phyloP scores from a whole-genome alignment of 2,113 vertebrate species.

The Sphyrna mokarran region DNA sequence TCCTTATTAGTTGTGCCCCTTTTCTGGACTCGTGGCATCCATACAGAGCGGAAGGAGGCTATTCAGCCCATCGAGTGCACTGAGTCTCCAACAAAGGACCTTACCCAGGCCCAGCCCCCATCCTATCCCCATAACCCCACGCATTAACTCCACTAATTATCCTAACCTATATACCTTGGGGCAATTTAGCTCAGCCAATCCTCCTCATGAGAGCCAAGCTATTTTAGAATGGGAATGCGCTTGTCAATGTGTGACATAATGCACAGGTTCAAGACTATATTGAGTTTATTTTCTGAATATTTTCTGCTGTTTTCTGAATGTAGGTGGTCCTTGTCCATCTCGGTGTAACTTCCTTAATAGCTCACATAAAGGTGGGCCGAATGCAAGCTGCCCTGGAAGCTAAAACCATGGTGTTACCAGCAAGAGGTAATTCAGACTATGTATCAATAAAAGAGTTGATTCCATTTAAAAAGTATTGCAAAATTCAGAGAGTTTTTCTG shows the following conservation, averaged over 20 bases:
- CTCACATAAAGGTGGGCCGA: conserved; percentile 66
- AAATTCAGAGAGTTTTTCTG: neutral
- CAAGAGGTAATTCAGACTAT: conserved; percentile 53
- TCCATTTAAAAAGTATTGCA: neutral
- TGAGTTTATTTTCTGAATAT: neutral
- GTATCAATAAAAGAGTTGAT: neutral
- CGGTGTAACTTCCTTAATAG: conserved; percentile 68
- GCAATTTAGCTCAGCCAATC: no score
- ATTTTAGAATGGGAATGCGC: neutral
- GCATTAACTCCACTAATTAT: no score
- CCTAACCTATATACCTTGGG: no score
- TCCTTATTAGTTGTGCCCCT: neutral
- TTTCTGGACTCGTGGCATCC: neutral
- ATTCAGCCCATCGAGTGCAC: no score
- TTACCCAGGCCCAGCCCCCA: no score
- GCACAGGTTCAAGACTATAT: neutral
- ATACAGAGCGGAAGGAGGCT: no score
- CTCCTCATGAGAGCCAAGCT: neutral
- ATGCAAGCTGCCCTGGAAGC: conserved; percentile 74
- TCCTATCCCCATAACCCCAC: no score
- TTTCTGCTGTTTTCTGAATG: conserved; percentile 34
- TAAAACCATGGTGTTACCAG: conserved; percentile 65
- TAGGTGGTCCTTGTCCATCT: conserved; percentile 67
- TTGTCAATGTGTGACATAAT: neutral
- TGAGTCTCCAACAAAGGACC: no score